A percentile compares a stretch with the other conserved stretches of the same genome.
phyloP scores from a whole-genome alignment of 2,888 invertebrate species.

The Lissonota sp. region DNA sequence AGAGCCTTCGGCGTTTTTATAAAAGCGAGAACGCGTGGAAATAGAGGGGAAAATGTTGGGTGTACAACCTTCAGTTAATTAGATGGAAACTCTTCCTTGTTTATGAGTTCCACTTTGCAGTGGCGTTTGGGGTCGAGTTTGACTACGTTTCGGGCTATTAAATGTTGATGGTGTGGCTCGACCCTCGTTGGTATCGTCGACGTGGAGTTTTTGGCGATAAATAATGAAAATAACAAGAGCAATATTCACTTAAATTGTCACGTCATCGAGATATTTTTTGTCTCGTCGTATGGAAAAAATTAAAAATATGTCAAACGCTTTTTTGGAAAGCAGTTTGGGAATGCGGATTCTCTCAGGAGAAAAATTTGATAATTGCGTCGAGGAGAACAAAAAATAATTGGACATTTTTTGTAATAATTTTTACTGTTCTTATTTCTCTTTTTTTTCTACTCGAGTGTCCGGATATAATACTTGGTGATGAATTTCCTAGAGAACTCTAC shows the following conservation, averaged over 20 bases:
- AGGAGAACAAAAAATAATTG: not conserved
- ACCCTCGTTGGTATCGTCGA: not conserved
- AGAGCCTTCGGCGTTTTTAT: slow-evolving; percentile 62
- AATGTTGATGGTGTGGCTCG: slow-evolving; percentile 14
- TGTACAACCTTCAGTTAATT: slow-evolving; percentile 67
- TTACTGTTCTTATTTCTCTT: slow-evolving; percentile 5
- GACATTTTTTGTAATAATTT: slow-evolving; percentile 9
- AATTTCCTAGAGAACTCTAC: slow-evolving; percentile 16
- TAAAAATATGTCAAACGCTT: no score
- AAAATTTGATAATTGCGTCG: not conserved
- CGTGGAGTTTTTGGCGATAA: no score
- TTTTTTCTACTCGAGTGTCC: slow-evolving; percentile 1
- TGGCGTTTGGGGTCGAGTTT: slow-evolving; percentile 4
- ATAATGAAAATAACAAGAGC: no score
- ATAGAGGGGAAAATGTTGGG: slow-evolving; percentile 4
- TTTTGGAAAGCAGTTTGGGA: no score
- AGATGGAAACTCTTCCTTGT: slow-evolving; percentile 69
- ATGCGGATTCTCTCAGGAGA: no score
- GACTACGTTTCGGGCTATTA: slow-evolving; percentile 51
- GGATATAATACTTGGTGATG: slow-evolving; percentile 16
- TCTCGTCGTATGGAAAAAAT: no score
- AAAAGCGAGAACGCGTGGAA: slow-evolving; percentile 46
- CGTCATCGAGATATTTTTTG: no score
- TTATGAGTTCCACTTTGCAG: slow-evolving; percentile 57
- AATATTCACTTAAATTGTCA: no score